Evolutionary conservation across 2,888 invertebrate species (phyloP), one percentile per base, ranked within the genome.

Genomic region (Drosophila limbata): DNA sequence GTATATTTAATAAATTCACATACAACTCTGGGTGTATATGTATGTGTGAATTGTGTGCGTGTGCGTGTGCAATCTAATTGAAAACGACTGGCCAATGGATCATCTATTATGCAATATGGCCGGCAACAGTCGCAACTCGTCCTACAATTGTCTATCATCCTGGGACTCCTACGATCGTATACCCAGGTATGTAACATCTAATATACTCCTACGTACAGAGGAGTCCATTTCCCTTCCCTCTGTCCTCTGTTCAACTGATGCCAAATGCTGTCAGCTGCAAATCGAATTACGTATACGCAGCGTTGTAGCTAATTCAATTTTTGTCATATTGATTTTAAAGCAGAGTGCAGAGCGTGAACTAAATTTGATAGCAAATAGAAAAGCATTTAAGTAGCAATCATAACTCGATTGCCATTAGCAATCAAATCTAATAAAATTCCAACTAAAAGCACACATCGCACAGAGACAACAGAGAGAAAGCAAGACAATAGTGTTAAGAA

Each of bases 91-190:
- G 84, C 90, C 89, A 89, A 92, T 92, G 92, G 92, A 92, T 91
- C 92, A 92, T 91, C 86, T 92, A 90, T 90, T 92, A 84, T 92
- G 92, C 90, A 92, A 92, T 73, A 92, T 92, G 92, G 91, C 93
- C 88, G 89, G 91, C 88, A 95, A 96, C 84, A 96, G 96, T 94
- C 95, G 96, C 93, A 96, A 97, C 94, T 96, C 96, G 93, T 97
- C 97, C 71, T 97, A 97, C 93, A 97, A 97, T 93, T 97, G 97
- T 93, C 94, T 97, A 91, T 96, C 96, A 75, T 96, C 96, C 92
- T 97, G 97, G 97, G 97, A 97, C 93, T 97, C 97, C 93, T 97
- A 97, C 93, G 97, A 97, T 92, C 95, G 94, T 92, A 97, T 97
- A 93, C 97, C 97, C 87, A 97, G 97, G 97, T 97, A 88, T 90